Conservation (phyloP, 2,113 vertebrate species). For the Brachirus orientalis region DNA sequence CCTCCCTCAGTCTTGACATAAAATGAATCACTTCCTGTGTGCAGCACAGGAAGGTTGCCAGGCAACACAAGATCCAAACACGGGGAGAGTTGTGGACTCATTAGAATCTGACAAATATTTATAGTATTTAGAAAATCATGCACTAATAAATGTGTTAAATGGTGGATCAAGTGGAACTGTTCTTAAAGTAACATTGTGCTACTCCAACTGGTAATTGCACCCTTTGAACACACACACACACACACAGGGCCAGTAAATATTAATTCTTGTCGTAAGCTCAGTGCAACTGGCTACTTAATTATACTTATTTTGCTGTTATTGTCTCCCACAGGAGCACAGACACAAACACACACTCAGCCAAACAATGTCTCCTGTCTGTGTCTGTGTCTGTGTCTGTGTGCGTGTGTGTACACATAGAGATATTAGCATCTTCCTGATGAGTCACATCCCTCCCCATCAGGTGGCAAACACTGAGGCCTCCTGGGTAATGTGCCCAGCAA, state of each 20-base stretch:
- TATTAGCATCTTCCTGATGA: constrained; percentile 68
- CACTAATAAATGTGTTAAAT: constrained; percentile 16
- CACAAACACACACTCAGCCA: constrained; percentile 20
- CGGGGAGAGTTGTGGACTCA: too few relatives aligned
- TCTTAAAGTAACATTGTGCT: constrained; percentile 14
- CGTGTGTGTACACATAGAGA: constrained; percentile 41
- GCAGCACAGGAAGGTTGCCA: too few relatives aligned
- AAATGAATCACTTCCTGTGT: too few relatives aligned
- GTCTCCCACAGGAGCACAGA: constrained; percentile 66
- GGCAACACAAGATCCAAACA: too few relatives aligned
- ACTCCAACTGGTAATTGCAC: constrained; percentile 43
- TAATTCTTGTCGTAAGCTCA: constrained; percentile 75
- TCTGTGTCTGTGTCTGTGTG: constrained; percentile 19
- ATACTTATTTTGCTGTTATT: constrained; percentile 80
- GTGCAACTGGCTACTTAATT: constrained; percentile 80
- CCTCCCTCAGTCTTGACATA: too few relatives aligned
- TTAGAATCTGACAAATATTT: too few relatives aligned
- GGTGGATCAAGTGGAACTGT: constrained; percentile 6
- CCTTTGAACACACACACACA: constrained; percentile 5
- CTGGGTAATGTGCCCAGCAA: constrained; percentile 78
- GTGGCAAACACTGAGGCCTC: constrained; percentile 64
- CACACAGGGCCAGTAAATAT: too few relatives aligned
- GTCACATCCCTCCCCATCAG: constrained; percentile 64
- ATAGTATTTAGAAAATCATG: too few relatives aligned
- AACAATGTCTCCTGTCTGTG: constrained; percentile 70